Evolutionary conservation across 2,113 vertebrate genomes (phyloP).

Genomic region (Anguilla rostrata): DNA sequence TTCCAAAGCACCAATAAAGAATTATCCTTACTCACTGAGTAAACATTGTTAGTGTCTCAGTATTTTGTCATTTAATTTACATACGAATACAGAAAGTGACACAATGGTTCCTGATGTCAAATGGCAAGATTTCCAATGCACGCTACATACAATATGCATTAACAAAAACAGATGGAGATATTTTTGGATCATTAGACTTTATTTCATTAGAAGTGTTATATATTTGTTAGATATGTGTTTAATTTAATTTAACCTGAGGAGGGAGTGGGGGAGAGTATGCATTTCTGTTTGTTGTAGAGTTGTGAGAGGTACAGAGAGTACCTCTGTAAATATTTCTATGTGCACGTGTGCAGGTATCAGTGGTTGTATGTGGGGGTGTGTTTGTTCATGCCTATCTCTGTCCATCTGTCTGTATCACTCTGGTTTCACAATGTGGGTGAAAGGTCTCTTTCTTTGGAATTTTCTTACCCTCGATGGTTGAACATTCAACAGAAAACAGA

Average conservation of each 20-base stretch:
- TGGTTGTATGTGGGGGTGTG: slow-evolving; percentile 3
- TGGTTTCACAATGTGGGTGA: slow-evolving; percentile 69
- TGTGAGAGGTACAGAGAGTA: neutral
- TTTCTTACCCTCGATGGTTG: slow-evolving; percentile 52
- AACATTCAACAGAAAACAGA: slow-evolving; percentile 65
- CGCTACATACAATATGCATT: neutral
- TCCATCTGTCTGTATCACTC: slow-evolving; percentile 39
- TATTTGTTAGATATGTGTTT: slow-evolving; percentile 3
- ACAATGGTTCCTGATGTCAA: neutral
- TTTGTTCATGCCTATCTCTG: slow-evolving; percentile 17
- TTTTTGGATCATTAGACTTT: neutral
- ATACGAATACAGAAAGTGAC: neutral
- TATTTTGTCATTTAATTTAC: slow-evolving; percentile 13
- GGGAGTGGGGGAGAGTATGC: neutral
- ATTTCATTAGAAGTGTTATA: neutral
- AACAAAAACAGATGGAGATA: neutral
- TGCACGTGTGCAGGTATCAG: slow-evolving; percentile 12
- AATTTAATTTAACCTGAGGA: neutral
- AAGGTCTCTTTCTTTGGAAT: slow-evolving; percentile 66
- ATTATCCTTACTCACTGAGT: slow-evolving; percentile 64
- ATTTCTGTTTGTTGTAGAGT: neutral
- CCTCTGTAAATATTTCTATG: slow-evolving; percentile 6
- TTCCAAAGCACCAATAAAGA: slow-evolving; percentile 71
- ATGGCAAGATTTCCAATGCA: neutral
- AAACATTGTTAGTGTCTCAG: slow-evolving; percentile 25